Conservation (phyloP, 2,797 vertebrate genomes). For the Denticeps clupeoides region DNA sequence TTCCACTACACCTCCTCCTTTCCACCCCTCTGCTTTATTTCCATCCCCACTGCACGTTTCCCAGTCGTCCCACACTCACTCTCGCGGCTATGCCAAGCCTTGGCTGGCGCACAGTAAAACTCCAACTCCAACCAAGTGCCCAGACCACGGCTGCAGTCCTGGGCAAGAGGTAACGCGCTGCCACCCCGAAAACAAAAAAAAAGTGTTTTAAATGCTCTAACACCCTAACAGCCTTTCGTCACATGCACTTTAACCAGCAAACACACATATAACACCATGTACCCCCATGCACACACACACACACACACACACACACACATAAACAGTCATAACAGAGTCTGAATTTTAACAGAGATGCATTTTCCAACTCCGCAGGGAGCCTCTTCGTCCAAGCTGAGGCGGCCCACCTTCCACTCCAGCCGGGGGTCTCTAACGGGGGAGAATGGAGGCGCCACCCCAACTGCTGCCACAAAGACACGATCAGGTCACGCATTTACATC, state of each 20-base stretch:
- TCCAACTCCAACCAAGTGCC: slow-evolving; percentile 79
- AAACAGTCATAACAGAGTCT: too few relatives aligned
- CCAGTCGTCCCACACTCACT: slow-evolving; percentile 86
- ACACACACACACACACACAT: too few relatives aligned
- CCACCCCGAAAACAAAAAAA: slow-evolving; percentile 15
- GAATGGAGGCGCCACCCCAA: slow-evolving; percentile 75
- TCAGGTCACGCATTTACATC: slow-evolving; percentile 56
- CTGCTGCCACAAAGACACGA: slow-evolving; percentile 68
- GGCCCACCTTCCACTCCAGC: slow-evolving; percentile 89
- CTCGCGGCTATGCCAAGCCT: slow-evolving; percentile 98
- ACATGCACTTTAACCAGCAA: too few relatives aligned
- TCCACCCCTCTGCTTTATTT: neutral
- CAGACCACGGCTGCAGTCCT: slow-evolving; percentile 73
- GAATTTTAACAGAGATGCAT: slow-evolving; percentile 4
- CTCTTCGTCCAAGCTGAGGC: slow-evolving; percentile 82
- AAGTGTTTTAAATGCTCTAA: slow-evolving; percentile 25
- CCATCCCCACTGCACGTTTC: slow-evolving; percentile 10
- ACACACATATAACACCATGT: too few relatives aligned
- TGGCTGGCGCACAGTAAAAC: slow-evolving; percentile 99
- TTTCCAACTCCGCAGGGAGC: slow-evolving; percentile 57
- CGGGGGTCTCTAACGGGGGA: slow-evolving; percentile 88
- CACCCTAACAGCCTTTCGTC: slow-evolving; percentile 53
- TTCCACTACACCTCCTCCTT: neutral
- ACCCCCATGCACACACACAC: too few relatives aligned
- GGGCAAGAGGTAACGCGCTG: slow-evolving; percentile 81